phyloP scores from a whole-genome alignment of 2,797 vertebrate genomes.

The Poeciliopsis paucimaculata region DNA sequence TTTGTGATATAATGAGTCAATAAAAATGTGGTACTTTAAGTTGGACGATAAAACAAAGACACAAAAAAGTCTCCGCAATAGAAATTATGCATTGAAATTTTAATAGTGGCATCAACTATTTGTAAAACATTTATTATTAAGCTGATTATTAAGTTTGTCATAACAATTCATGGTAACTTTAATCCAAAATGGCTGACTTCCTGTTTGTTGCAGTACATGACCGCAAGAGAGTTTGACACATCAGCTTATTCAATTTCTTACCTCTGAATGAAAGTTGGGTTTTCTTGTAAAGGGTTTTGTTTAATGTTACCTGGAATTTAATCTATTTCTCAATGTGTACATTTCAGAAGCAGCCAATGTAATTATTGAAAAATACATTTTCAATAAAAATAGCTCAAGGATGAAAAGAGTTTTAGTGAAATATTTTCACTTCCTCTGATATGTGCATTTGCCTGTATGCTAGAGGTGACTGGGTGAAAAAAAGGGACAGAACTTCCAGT shows the following conservation, averaged over 20 bases:
- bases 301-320: not conserved
- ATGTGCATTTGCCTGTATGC: not conserved
- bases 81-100: not conserved
- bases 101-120: not conserved
- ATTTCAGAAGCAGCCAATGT: not conserved
- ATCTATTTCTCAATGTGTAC: not conserved
- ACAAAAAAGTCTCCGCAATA: not conserved
- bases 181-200: not conserved
- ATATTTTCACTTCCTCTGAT: not conserved
- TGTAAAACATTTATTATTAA: not conserved
- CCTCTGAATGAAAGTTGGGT: not conserved
- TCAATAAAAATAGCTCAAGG: not conserved
- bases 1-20: constrained; percentile 1
- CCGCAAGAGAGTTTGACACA: not conserved
- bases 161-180: not conserved
- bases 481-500: not conserved
- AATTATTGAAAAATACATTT: not conserved
- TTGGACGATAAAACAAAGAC: not conserved
- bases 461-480: not conserved
- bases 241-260: not conserved
- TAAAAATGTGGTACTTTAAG: not conserved
- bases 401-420: not conserved
- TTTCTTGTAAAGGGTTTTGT: not conserved
- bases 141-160: not conserved
- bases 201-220: not conserved